Base-by-base conservation (phyloP, 2,113 vertebrate genomes). In the Hiodon alosoides region DNA sequence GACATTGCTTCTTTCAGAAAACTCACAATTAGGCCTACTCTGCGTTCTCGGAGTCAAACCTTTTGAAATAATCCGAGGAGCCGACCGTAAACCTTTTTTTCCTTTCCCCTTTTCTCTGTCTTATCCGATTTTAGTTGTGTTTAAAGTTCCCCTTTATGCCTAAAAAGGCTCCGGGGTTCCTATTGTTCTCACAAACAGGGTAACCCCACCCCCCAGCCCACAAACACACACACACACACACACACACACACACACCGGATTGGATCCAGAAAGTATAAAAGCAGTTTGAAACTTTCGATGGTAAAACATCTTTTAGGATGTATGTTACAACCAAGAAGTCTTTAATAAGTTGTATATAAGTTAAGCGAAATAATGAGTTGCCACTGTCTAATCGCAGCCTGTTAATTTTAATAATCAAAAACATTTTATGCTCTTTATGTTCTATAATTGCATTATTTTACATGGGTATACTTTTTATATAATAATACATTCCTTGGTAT, bases 1-100 rank as follows among this genome's bases (percentile, higher is more conserved):
- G 72, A 78, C 80, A 81, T 77, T 71, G 61, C 72, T 76, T 80
- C 77, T 72, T 77, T 79, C 74, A 78, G 79, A 78, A 73, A 79
- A 77, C 53, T 79, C 76, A 83, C 79, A 80, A 79, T 75, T 72
- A 77, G 61, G 78, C 16, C 69, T 55, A 31, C 31, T 31, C 31
- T 31, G 31, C 75, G 70, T 72, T 69, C 54, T 77, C 73, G 69
- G 67, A 79, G 58, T 79, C 73, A 65, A 72, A 73, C 64, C 69
- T 82, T 76, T 69, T 79, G 16, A 85, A 78, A 73, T 71, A 59
- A 78, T 66, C 76, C 77, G 64, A 69, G 54, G 76, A 81, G 73
- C 73, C 81, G 72, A 75, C 75, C 69, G 69, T 72, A 65, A 76
- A 69, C 57, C 57, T 69, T 71, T 76, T 50, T 69, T 69, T 77